phyloP scores from a whole-genome alignment of 2,888 invertebrate genomes.

The Amblyjoppa fuscipennis region DNA sequence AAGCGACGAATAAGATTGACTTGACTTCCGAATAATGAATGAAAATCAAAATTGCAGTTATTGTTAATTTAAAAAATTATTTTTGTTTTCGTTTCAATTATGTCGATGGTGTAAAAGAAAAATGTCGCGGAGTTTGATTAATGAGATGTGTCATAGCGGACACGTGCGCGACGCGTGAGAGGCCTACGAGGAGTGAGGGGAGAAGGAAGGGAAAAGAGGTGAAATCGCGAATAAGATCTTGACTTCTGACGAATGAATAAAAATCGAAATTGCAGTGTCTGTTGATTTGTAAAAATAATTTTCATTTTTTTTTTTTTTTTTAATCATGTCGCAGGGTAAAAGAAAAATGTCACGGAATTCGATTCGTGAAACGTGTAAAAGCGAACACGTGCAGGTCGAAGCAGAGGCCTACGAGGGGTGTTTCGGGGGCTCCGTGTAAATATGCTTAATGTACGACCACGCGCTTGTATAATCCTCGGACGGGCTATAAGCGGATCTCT shows the following conservation, averaged over 20 bases:
- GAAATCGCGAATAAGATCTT: too few relatives aligned
- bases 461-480: slow-evolving; percentile 50
- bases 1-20: slow-evolving; percentile 9
- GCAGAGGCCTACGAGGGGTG: neutral
- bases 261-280: too few relatives aligned
- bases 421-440: slow-evolving; percentile 41
- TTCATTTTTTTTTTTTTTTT: neutral
- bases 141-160: slow-evolving; percentile 11
- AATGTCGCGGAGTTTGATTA: neutral
- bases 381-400: slow-evolving; percentile 28
- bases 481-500: slow-evolving; percentile 57
- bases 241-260: too few relatives aligned
- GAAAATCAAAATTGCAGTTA: neutral
- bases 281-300: too few relatives aligned
- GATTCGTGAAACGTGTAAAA: slow-evolving; percentile 22
- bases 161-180: slow-evolving; percentile 17
- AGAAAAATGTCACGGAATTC: neutral
- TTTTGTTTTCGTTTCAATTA: too few relatives aligned
- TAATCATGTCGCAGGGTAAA: neutral
- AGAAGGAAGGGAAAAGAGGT: too few relatives aligned
- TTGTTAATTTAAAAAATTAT: neutral
- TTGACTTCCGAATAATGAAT: neutral
- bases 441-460: slow-evolving; percentile 66
- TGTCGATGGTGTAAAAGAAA: neutral
- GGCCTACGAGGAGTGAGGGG: neutral